Base-by-base conservation (phyloP, 2,888 invertebrate genomes). In the Tuta absoluta region DNA sequence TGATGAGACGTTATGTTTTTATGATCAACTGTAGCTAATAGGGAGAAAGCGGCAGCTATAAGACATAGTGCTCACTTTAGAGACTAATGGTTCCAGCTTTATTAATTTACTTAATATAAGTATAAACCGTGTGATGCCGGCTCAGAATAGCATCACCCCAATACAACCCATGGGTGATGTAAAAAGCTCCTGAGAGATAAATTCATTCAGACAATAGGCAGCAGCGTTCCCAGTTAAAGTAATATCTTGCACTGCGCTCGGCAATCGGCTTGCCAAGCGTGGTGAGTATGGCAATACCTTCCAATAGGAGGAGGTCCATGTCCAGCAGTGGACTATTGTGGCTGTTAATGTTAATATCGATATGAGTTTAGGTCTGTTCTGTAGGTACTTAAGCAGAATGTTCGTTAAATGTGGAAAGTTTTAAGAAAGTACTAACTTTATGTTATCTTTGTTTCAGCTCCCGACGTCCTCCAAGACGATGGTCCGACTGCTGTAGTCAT, bases 381-480 rank as follows among this genome's bases (percentile, higher is more conserved):
- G 8, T 37, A 41, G 8, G 41, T 41, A 45, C 17, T 5, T n/a
- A 45, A 1, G 11, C 45, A 45, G 17, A 4, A 17, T 33, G 24
- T 17, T 58, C 11, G 17, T 21, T 12, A 23, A 4, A 3, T 51
- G 23, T 23, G 51, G 23, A 11, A 19, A 51, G 23, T 51, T 51
- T 12, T 21, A 3, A 12, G 3, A 33, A 33, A 33, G 10, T 8
- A 51, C 23, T 23, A n/a, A 37, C 11, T 1, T 14, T 38, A 19
- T 41, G 19, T 73, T 71, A 70, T 70, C 71, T 71, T 85, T 87
- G 79, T 94, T 95, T 41, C 93, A 96, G 96, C 94, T 80, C 94
- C 94, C 64, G 95, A 95, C 78, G 91, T 95, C 68, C 93, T 94
- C 60, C 95, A 95, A 87, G 96, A 90, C 66, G 91, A 96, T 84